Base-by-base conservation (phyloP, 2,888 invertebrate species). In the Heliconius erato region DNA sequence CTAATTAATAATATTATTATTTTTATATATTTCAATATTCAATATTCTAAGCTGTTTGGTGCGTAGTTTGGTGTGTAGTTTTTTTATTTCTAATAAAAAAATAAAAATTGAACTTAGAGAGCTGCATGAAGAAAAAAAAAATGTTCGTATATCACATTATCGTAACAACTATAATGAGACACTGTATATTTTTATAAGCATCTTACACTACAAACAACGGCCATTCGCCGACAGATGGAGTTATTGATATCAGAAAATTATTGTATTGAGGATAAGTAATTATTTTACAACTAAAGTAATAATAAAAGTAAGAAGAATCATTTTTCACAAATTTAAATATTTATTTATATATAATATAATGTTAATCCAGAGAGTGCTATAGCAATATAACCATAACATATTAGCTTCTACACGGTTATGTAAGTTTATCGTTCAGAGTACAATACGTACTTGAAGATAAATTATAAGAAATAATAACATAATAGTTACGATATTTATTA, bases 141-240 rank as follows among this genome's bases (percentile, higher is more conserved):
- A 0, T 3, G 4, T 12, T 12, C 11, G 12, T n/a, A n/a, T 63
- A 63, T 23, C 0, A 63, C 63, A 63, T 9, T 19, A 14, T 16
- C 5, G 54, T 19, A 7, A 59, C 23, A 23, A 59, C 59, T 23
- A 7, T 59, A 59, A 7, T 59, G 9, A 23, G 23, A 9, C 59
- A 9, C 9, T 26, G 26, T 5, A 26, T 12, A 26, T 28, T 26
- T 63, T 14, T 5, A 28, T 14, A 67, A 40, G 14, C 28, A 32
- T 28, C 0, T 28, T 19, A n/a, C 28, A 78, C 3, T 2, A 67
- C 23, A 19, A 67, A 6, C 35, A 65, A 28, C 35, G 72, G 90
- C 92, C 89, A 89, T 90, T 86, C 91, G 87, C 71, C 89, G 87
- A 89, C 84, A 94, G 95, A 91, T 93, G 94, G 89, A 92, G 89